Percentiles rank a stretch among this genome's conserved stretches.
These are phyloP conservation scores for Brenthis hecate DNA, from an alignment of 2,888 invertebrate genomes.

Conservation along the genomic window DNA sequence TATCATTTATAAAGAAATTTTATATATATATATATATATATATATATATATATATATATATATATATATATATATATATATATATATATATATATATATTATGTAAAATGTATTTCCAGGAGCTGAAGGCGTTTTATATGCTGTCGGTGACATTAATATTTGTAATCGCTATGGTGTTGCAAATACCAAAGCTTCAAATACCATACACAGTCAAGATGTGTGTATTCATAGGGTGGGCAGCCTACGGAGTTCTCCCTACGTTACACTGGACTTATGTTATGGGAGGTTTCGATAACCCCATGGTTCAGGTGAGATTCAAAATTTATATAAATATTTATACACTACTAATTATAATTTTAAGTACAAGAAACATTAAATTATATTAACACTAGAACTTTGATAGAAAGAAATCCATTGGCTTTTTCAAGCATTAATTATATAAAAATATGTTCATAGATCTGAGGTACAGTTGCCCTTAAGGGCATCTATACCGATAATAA, in stretches of 20 bases:
- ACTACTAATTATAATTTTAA: no score
- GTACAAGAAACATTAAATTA: no score
- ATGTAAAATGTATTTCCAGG: constrained; percentile 73
- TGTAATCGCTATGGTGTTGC: constrained; percentile 89
- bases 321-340: no score
- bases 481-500: no score
- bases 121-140: constrained; percentile 90
- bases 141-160: constrained; percentile 91
- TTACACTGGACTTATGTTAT: constrained; percentile 94
- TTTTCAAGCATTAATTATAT: no score
- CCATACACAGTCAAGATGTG: constrained; percentile 88
- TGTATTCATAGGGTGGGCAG: constrained; percentile 93
- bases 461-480: no score
- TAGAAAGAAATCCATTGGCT: no score
- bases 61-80: not conserved
- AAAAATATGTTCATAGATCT: no score
- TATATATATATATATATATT: no score
- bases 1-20: not conserved
- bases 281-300: constrained; percentile 92
- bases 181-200: constrained; percentile 88
- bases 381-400: no score
- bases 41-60: not conserved
- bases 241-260: constrained; percentile 94
- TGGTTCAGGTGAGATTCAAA: constrained; percentile 86
- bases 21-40: not conserved